Base-by-base conservation (phyloP, 2,797 vertebrate genomes). In the Sebastes miniatus region DNA sequence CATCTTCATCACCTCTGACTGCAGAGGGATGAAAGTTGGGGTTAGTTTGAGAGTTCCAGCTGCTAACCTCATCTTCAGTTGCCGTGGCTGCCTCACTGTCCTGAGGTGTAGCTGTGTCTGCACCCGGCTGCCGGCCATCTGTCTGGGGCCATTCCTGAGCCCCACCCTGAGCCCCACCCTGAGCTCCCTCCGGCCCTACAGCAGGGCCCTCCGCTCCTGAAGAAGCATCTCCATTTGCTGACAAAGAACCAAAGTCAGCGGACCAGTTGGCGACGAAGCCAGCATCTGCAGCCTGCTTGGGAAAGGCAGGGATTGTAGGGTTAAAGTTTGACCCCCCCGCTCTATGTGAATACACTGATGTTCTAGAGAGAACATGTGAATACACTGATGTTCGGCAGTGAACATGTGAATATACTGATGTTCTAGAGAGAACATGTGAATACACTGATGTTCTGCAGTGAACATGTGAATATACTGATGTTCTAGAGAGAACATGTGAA, bases 181-280 rank as follows among this genome's bases (percentile, higher is more conserved):
- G 52, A 59, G 80, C 73, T 36, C 68, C 92, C 4, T 86, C 93
- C 74, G 83, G 88, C 76, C 89, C 91, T 9, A 32, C 91, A 83
- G 91, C 27, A 18, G 75, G n/a, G 24, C 36, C 59, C 12, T 79
- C 36, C 5, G 80, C 77, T 72, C 0, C 76, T 64, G 90, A 83
- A 69, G 78, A 73, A 59, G 89, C 65, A 29, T 95, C 94, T 86
- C 57, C 91, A 77, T 94, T 94, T 80, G 77, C 34, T 18, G 90
- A 86, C 36, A 87, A 56, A 89, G 94, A 84, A 85, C 95, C 96
- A 95, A 96, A 94, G 87, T 97, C 96, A 86, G 97, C 96, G 22
- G 94, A 95, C 97, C 97, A 97, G 92, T 89, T 92, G 1, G 92
- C 90, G 34, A 88, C 70, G 39, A 95, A 95, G 36, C 92, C 88